Percentiles rank a stretch among this genome's conserved stretches.
Conservation (phyloP, 2,797 vertebrate genomes). For the Eidolon dupreanum region DNA sequence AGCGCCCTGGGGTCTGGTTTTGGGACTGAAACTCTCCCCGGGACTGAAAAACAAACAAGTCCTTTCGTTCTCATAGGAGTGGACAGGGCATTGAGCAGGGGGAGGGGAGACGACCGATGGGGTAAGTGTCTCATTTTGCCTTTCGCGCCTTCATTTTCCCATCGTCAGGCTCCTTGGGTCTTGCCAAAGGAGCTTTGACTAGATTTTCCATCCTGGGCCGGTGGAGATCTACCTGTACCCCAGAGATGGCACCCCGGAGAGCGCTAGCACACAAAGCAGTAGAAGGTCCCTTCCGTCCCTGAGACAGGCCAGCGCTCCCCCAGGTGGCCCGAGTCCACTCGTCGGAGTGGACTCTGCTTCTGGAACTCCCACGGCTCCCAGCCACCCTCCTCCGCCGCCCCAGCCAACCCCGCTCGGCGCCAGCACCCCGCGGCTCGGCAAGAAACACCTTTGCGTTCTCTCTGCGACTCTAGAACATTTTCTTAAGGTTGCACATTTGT, state of each 20-base stretch:
- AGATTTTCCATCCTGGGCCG: neutral
- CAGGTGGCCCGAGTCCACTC: neutral
- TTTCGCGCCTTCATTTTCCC: neutral
- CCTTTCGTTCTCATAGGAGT: neutral
- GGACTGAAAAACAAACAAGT: slow-evolving; percentile 1
- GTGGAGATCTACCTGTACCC: neutral
- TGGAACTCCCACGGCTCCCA: neutral
- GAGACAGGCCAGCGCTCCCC: neutral
- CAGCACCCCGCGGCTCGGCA: neutral
- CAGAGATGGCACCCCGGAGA: neutral
- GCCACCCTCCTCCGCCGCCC: neutral
- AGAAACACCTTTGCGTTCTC: neutral
- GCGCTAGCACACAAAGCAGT: too few relatives aligned
- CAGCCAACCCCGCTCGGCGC: too few relatives aligned
- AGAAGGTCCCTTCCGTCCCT: neutral
- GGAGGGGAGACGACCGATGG: neutral
- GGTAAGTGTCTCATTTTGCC: neutral
- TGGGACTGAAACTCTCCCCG: neutral
- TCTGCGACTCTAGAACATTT: neutral
- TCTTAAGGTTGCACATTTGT: neutral
- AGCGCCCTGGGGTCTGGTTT: neutral
- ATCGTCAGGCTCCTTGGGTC: neutral
- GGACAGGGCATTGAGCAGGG: neutral
- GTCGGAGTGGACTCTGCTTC: neutral
- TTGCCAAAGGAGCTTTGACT: neutral